Evolutionary conservation across 2,797 vertebrate species (phyloP).

Genomic region (Diplodus sargus): DNA sequence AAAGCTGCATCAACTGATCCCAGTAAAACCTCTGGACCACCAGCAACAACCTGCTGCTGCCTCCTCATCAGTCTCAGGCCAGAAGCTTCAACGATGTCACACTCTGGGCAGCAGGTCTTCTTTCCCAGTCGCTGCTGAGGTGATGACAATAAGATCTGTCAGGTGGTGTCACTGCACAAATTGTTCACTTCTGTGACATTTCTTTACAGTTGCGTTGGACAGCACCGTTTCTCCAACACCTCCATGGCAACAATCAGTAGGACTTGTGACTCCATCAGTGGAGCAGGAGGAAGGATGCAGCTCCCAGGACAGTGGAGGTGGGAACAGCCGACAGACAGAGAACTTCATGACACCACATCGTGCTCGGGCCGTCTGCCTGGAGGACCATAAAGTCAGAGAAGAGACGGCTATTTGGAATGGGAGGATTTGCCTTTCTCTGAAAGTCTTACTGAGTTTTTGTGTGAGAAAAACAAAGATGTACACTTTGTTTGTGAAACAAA

Average conservation of each 20-base stretch:
- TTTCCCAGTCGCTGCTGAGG: slow-evolving; percentile 60
- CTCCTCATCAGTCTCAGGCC: slow-evolving; percentile 29
- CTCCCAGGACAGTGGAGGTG: slow-evolving; percentile 35
- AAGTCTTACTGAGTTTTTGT: slow-evolving; percentile 71
- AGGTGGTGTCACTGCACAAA: background rate
- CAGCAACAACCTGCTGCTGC: slow-evolving; percentile 26
- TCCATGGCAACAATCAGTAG: slow-evolving; percentile 65
- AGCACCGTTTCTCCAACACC: slow-evolving; percentile 59
- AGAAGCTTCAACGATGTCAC: slow-evolving; percentile 47
- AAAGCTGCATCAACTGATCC: slow-evolving; percentile 37
- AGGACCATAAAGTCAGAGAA: too few species aligned
- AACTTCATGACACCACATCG: background rate
- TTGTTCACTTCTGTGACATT: background rate
- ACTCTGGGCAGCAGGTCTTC: slow-evolving; percentile 26
- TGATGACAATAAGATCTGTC: slow-evolving; percentile 37
- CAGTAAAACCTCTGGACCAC: too few species aligned
- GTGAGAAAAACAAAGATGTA: slow-evolving; percentile 46
- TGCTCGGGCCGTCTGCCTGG: too few species aligned
- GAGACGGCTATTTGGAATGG: slow-evolving; percentile 51
- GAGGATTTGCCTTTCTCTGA: slow-evolving; percentile 78
- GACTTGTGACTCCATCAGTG: slow-evolving; percentile 79
- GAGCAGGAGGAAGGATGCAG: slow-evolving; percentile 73
- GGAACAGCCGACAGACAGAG: slow-evolving; percentile 21
- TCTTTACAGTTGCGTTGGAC: slow-evolving; percentile 33
- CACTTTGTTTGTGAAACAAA: slow-evolving; percentile 15